These are phyloP conservation scores for Sebastes itinus DNA, from an alignment of 2,797 vertebrate species.

Conservation along the genomic window DNA sequence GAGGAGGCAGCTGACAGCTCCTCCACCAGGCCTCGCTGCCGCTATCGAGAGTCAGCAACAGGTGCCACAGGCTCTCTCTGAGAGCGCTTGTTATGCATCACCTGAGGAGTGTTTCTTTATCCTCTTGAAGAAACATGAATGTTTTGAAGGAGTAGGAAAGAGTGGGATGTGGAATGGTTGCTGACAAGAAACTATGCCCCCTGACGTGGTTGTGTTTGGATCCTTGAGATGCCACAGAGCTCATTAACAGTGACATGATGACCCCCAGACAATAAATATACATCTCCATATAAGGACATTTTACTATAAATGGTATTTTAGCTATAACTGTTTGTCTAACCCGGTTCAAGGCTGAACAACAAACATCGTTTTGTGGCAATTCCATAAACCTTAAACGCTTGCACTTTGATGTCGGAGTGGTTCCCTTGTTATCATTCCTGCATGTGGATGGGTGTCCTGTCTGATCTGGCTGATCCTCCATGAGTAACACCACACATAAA, in stretches of 20 bases:
- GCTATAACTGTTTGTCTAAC: neutral
- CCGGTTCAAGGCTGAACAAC: neutral
- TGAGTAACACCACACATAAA: conserved; percentile 56
- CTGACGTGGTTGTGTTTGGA: conserved; percentile 10
- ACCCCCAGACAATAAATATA: neutral
- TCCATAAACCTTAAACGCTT: conserved; percentile 29
- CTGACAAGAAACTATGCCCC: conserved; percentile 4
- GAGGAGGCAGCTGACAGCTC: conserved; percentile 62
- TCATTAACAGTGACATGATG: conserved; percentile 1
- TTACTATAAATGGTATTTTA: neutral
- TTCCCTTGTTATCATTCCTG: conserved; percentile 59
- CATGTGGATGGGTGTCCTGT: conserved; percentile 42
- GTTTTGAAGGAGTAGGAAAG: conserved; percentile 18
- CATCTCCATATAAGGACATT: neutral
- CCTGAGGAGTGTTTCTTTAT: conserved; percentile 17
- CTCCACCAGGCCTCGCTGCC: conserved; percentile 24
- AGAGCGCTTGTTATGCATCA: conserved; percentile 30
- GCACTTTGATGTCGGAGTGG: conserved; percentile 49
- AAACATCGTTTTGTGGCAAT: conserved; percentile 1
- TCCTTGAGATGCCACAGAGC: conserved; percentile 16
- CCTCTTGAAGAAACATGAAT: conserved; percentile 11
- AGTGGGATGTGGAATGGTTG: conserved; percentile 6
- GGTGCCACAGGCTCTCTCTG: conserved; percentile 55
- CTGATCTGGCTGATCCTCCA: conserved; percentile 46
- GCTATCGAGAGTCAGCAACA: conserved; percentile 54